phyloP scores from a whole-genome alignment of 2,113 vertebrate genomes.

The Camelus dromedarius region DNA sequence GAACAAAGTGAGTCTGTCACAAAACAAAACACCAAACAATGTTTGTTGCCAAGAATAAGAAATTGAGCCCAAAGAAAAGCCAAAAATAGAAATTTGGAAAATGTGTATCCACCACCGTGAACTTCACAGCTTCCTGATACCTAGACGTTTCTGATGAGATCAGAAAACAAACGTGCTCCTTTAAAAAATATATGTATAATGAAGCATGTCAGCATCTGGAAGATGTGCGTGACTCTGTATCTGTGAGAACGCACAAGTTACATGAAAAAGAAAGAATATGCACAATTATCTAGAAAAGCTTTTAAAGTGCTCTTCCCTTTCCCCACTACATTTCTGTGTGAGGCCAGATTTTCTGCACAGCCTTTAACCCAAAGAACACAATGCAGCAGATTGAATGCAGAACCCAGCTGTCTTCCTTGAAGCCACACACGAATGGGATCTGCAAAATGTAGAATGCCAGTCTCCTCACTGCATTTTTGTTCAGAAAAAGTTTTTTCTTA shows the following conservation, averaged over 20 bases:
- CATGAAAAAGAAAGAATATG: background rate
- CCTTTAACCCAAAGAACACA: background rate
- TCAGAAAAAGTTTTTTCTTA: background rate
- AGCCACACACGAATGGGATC: background rate
- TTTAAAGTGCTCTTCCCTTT: background rate
- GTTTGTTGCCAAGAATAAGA: background rate
- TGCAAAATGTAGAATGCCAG: background rate
- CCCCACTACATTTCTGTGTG: background rate
- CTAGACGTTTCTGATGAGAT: background rate
- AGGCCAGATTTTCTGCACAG: background rate
- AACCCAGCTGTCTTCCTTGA: background rate
- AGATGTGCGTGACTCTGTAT: accelerated
- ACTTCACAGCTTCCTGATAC: background rate
- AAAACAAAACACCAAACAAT: background rate
- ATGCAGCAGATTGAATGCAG: background rate
- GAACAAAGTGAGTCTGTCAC: background rate
- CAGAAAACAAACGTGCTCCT: background rate
- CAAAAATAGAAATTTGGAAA: background rate
- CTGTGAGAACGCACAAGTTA: background rate
- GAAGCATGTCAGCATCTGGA: background rate
- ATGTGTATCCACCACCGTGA: background rate
- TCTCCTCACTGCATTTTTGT: background rate
- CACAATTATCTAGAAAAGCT: background rate
- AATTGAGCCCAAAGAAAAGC: background rate
- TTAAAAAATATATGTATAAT: background rate